Percentiles rank a stretch among this genome's conserved stretches.
phyloP scores from a whole-genome alignment of 37 sponge, comb jelly and placozoan genomes.

The Chondrilla cf. caribensis region DNA sequence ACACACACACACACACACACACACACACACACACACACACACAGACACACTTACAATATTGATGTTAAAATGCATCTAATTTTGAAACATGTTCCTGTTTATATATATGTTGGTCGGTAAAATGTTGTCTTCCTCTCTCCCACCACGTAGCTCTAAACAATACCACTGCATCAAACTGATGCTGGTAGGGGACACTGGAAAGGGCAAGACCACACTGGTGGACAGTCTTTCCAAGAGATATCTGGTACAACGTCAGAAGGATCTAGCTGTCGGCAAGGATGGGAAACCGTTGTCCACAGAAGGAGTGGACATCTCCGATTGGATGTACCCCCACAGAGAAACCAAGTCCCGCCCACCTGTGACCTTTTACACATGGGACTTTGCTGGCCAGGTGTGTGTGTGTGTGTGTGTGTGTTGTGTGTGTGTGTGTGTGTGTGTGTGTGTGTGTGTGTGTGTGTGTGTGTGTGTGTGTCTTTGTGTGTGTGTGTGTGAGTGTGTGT shows the following conservation, averaged over 20 bases:
- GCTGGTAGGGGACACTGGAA: slow-evolving; percentile 69
- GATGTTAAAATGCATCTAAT: too few species aligned
- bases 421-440: too few species aligned
- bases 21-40: too few species aligned
- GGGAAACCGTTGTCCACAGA: slow-evolving; percentile 57
- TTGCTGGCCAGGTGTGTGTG: slow-evolving; percentile 86
- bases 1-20: too few species aligned
- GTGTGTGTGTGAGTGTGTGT: too few species aligned
- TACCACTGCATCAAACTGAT: slow-evolving; percentile 80
- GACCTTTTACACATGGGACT: slow-evolving; percentile 90
- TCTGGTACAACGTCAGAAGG: slow-evolving; percentile 43
- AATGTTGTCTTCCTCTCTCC: background rate
- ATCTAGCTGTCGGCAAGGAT: slow-evolving; percentile 31
- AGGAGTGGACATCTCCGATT: slow-evolving; percentile 77
- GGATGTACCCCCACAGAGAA: slow-evolving; percentile 46
- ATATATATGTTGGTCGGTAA: too few species aligned
- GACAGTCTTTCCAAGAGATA: slow-evolving; percentile 56
- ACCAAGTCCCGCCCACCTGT: slow-evolving; percentile 29
- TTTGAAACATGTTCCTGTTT: too few species aligned
- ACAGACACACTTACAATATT: too few species aligned
- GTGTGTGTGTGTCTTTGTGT: too few species aligned
- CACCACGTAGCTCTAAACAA: slow-evolving; percentile 41
- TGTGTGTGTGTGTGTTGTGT: too few species aligned
- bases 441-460: too few species aligned
- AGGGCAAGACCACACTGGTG: slow-evolving; percentile 82